These are phyloP conservation scores for Sinohyriopsis cumingii DNA, from an alignment of 2,888 invertebrate genomes.

Conservation along the genomic window DNA sequence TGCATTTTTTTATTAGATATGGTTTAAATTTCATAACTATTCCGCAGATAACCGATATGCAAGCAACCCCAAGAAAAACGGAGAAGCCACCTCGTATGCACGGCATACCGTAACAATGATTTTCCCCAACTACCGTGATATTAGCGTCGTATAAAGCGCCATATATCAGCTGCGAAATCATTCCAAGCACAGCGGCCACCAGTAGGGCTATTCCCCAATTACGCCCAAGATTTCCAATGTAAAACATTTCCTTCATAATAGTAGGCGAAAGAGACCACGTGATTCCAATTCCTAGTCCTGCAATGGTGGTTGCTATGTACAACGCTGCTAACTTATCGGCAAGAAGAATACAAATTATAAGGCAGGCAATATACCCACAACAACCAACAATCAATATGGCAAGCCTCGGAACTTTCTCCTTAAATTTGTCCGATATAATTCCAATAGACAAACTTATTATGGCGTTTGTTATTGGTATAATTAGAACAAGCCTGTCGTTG, in stretches of 20 bases:
- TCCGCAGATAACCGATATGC: conserved; percentile 8
- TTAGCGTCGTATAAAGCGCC: conserved; percentile 23
- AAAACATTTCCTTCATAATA: conserved; percentile 30
- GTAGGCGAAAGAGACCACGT: conserved; percentile 31
- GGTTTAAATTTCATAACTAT: too few species aligned
- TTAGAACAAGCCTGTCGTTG: conserved; percentile 20
- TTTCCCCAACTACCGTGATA: conserved; percentile 5
- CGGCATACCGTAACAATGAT: conserved; percentile 23
- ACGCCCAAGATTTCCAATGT: conserved; percentile 25
- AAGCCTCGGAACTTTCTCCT: conserved; percentile 20
- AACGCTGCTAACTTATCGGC: conserved; percentile 16
- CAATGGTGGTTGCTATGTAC: conserved; percentile 19
- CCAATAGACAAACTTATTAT: conserved; percentile 23
- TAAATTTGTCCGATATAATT: conserved; percentile 24
- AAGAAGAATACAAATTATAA: conserved; percentile 15
- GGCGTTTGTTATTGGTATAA: conserved; percentile 29
- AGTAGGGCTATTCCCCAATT: conserved; percentile 36
- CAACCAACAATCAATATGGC: conserved; percentile 19
- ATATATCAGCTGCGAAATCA: conserved; percentile 25
- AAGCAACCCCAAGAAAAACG: conserved; percentile 11
- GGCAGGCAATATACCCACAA: conserved; percentile 6
- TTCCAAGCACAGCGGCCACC: conserved; percentile 20
- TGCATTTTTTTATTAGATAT: too few species aligned
- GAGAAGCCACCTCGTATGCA: conserved; percentile 22
- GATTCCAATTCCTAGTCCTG: conserved; percentile 19